Conservation (phyloP, 1,140 invertebrate genomes). For the Aphelinus certus region DNA sequence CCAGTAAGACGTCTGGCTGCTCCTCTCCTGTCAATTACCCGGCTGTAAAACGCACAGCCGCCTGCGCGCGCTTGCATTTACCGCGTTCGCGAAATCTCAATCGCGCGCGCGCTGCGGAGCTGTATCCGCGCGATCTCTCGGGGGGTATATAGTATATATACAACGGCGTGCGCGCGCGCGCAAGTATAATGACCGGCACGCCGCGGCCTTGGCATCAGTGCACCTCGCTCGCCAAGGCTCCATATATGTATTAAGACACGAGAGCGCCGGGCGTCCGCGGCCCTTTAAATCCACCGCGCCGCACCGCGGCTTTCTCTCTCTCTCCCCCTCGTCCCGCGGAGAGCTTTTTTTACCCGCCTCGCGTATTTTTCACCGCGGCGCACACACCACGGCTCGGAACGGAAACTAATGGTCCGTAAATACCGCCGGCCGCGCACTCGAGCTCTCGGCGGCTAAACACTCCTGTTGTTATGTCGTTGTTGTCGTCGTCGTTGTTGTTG, state of each 20-base stretch:
- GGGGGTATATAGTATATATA: too few relatives aligned
- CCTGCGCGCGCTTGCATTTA: background rate
- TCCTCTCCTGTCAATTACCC: constrained; percentile 4
- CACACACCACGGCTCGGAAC: background rate
- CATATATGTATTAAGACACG: too few relatives aligned
- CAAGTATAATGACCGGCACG: too few relatives aligned
- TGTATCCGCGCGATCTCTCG: background rate
- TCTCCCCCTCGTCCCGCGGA: background rate
- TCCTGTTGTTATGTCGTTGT: too few relatives aligned
- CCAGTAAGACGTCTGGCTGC: constrained; percentile 6
- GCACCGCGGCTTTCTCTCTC: background rate
- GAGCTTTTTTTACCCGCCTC: background rate
- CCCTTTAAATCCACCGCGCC: constrained; percentile 22
- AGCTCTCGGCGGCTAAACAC: background rate
- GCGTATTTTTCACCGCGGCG: background rate
- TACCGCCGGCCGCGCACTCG: constrained; percentile 1
- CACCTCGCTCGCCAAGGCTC: too few relatives aligned
- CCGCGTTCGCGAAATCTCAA: constrained; percentile 17
- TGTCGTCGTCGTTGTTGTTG: too few relatives aligned
- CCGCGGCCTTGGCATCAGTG: too few relatives aligned
- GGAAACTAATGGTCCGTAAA: constrained; percentile 28
- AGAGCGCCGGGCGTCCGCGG: background rate
- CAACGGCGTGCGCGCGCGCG: too few relatives aligned
- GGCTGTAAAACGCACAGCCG: background rate
- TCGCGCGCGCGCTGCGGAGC: background rate